Base-by-base conservation (phyloP, 2,113 vertebrate species). In the Crotophaga sulcirostris region DNA sequence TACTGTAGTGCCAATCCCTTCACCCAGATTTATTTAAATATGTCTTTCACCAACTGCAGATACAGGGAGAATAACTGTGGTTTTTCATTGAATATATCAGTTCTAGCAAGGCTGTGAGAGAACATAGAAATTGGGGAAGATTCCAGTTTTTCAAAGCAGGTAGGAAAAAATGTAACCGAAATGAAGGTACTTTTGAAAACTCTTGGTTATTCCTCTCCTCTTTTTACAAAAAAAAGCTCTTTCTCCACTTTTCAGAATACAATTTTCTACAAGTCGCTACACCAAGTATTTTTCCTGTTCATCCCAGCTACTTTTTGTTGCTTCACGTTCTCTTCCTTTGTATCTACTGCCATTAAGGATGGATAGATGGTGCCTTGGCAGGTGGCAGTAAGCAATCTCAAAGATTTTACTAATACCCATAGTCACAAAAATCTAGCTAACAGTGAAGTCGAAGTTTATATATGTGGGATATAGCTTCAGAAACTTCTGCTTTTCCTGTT, bases 21-120 rank as follows among this genome's bases (percentile, higher is more conserved):
- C 87, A 87, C 81, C 84, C 86, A 89, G 54, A 93, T 82, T 89
- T 84, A 67, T 81, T 70, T 79, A 8, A 75, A 95, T 91, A 75
- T 78, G 6, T 31, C 28, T 64, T 83, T 21, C 77, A 52, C 63
- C 87, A 92, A 29, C 42, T 52, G 40, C 55, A 87, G 56, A 42
- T 56, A 93, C 34, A 80, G 79, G 55, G 55, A 90, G 90, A 92
- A 80, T 59, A 84, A 77, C 34, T 90, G 51, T 28, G 17, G 23
- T 60, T 15, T 72, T 45, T 76, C 45, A 83, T 36, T 38, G 17
- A 88, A 42, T 52, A 44, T 16, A 66, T 16, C 16, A 16, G 28
- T 66, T 62, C n/a, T 42, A 74, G 31, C 16, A 74, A 68, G 42
- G 6, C 12, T 76, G 59, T 42, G 20, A 59, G 21, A 60, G 3